A percentile compares a stretch with the other conserved stretches of the same genome.
These are phyloP conservation scores for Catocala sponsa DNA, from an alignment of 2,888 invertebrate genomes.

Conservation along the genomic window DNA sequence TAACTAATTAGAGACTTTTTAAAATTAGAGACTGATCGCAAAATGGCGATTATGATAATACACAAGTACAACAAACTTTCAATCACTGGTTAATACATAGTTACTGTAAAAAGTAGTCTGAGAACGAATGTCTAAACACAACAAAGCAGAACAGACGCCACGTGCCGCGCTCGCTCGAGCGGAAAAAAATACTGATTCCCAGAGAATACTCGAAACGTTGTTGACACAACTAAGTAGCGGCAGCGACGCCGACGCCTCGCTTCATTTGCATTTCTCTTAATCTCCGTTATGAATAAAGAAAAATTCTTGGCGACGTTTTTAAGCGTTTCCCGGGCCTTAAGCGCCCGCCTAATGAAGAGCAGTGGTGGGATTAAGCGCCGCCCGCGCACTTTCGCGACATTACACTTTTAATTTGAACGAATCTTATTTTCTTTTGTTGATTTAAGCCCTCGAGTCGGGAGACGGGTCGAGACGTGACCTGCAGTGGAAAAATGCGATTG, in stretches of 20 bases:
- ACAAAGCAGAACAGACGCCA: slow-evolving; percentile 33
- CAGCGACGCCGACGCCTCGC: slow-evolving; percentile 81
- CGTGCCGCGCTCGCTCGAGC: slow-evolving; percentile 49
- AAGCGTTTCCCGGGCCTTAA: slow-evolving; percentile 73
- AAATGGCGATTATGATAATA: too few relatives aligned
- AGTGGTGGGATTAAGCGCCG: slow-evolving; percentile 76
- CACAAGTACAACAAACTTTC: too few relatives aligned
- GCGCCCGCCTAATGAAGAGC: slow-evolving; percentile 81
- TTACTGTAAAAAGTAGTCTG: slow-evolving; percentile 10
- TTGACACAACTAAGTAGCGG: slow-evolving; percentile 87
- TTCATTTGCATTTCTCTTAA: slow-evolving; percentile 88
- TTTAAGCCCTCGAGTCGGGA: slow-evolving; percentile 89
- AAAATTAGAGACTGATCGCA: too few relatives aligned
- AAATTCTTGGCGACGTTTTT: slow-evolving; percentile 83
- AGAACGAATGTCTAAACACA: slow-evolving; percentile 27
- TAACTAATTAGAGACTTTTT: too few relatives aligned
- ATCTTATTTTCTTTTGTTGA: slow-evolving; percentile 91
- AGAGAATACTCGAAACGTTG: slow-evolving; percentile 69
- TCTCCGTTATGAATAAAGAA: slow-evolving; percentile 88
- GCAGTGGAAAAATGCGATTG: slow-evolving; percentile 92
- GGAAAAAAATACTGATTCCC: slow-evolving; percentile 63
- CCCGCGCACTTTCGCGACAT: slow-evolving; percentile 84
- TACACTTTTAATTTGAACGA: slow-evolving; percentile 92
- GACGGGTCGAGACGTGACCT: slow-evolving; percentile 90
- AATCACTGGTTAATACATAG: slow-evolving; percentile 3